Evolutionary conservation across 2,113 vertebrate species (phyloP).

Genomic region (Electrona antarctica): DNA sequence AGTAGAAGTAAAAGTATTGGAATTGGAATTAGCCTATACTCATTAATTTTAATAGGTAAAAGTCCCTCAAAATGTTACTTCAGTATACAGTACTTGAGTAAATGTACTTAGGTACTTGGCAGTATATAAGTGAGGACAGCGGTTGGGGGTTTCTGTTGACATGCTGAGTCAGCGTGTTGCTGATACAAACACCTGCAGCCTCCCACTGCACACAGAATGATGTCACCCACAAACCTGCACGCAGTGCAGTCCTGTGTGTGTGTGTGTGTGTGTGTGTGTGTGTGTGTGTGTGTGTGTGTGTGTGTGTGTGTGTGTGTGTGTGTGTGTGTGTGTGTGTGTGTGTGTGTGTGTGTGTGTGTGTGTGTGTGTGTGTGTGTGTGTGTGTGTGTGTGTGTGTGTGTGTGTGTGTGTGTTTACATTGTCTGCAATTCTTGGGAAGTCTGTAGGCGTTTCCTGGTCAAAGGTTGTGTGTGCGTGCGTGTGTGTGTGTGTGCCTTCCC

Average conservation of each 20-base stretch:
- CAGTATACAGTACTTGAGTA: too few relatives aligned
- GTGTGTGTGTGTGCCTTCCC: neutral
- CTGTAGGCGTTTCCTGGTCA: conserved; percentile 47
- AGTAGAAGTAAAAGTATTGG: too few relatives aligned
- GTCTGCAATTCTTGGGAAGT: conserved; percentile 21
- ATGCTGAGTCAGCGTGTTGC: conserved; percentile 57
- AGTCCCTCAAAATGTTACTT: too few relatives aligned
- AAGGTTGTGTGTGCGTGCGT: neutral
- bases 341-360: conserved; percentile 3
- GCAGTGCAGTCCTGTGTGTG: neutral
- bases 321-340: too few relatives aligned
- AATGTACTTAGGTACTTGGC: too few relatives aligned
- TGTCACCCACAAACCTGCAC: neutral
- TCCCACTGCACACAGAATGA: conserved; percentile 1
- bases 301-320: too few relatives aligned
- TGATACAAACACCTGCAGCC: conserved; percentile 59
- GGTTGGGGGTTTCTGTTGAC: conserved; percentile 10
- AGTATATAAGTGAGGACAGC: neutral
- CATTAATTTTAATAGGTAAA: too few relatives aligned
- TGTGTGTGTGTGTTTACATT: neutral
- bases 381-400: conserved; percentile 3
- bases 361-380: conserved; percentile 3
- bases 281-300: too few relatives aligned
- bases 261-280: conserved; percentile 1
- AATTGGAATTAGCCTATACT: too few relatives aligned